Base-by-base conservation (phyloP, 64 coral and sea anemone species). In the Anthopleura sola region DNA sequence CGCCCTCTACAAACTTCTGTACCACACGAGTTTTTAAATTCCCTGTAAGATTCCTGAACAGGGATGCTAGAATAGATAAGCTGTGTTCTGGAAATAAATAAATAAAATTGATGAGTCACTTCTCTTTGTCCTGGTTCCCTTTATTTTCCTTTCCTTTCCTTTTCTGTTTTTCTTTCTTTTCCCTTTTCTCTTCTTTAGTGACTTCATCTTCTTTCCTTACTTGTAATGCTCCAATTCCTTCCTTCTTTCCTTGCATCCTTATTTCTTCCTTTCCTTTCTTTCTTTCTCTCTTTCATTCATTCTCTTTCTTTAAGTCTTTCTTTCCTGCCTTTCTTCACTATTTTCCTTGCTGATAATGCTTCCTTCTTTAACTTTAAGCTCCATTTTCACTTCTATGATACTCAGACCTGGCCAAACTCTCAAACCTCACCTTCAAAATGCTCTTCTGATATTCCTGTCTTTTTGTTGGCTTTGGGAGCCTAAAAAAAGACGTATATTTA, bases 1-100 rank as follows among this genome's bases (percentile, higher is more conserved):
- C 96, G 37, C 91, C 88, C 75, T 98, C 96, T 15, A 98, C 92
- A 92, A 98, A 98, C 81, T 98, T 98, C 58, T 98, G 96, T n/a
- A 98, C 96, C 60, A 98, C 80, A 85, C 96, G 86, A n/a, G 53
- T 87, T 58, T 84, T 88, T 29, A 91, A 84, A 78, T 80, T 84
- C 18, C 96, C 96, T 46, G 90, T 55, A 39, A 98, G 82, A 39
- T 98, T 98, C 89, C 88, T 90, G 56, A 94, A 98, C 26, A 98
- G 81, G 55, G 92, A 98, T 39, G 93, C 88, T 48, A 94, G 18
- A 56, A 98, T 92, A 23, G 96, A 98, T 23, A 82, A 87, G 13
- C 80, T 86, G 74, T 98, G 96, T 55, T 98, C 96, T 68, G 46
- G 31, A 68, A 57, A 81, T 36, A 29, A 68, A 1, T 48, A 75